Evolutionary conservation across 1,140 invertebrate genomes (phyloP), one percentile per base, ranked within the genome.

Genomic region (Tetramorium parvispinum): DNA sequence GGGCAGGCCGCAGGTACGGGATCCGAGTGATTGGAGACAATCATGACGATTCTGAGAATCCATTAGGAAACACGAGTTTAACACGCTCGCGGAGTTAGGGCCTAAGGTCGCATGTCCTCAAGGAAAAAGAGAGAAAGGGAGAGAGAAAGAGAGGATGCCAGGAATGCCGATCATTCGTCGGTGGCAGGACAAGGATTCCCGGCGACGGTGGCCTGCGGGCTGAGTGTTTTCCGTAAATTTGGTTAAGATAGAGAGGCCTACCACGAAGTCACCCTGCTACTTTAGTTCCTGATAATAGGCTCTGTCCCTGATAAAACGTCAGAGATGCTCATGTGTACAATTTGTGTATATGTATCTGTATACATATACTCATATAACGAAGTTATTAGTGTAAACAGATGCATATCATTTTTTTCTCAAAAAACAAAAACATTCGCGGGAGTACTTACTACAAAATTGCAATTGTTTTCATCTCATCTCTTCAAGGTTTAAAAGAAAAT

Each of bases 61-160:
- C 91, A 92, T 92, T 92, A 92, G 89, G 89, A 92, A 92, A 92
- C 90, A 92, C 90, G 91, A 90, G 91, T 92, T 90, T 91, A 91
- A 92, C 91, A 92, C 91, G 91, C 91, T 92, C 49, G 81, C 81
- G 59, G 51, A 83, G 65, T 51, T 57, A 77, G 46, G 65, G 55
- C 49, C 53, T 71, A 88, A 37, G 37, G 53, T 63, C 68, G 65
- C 46, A 13, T 43, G 68, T 49, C 55, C 43, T 21, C 32, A 1
- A n/a, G 53, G 51, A 70, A n/a, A 61, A n/a, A 57, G 40, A 71
- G 3, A 43, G 32, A 59, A 10, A 55, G 46, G 32, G 11, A 68
- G 51, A 51, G 53, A 68, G 16, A 24, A 21, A 53, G 43, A 51
- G 18, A 63, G 49, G 79, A 91, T 92, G 77, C 86, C 86, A 73